phyloP scores from a whole-genome alignment of 2,888 invertebrate genomes.

The Masnerella sp. region DNA sequence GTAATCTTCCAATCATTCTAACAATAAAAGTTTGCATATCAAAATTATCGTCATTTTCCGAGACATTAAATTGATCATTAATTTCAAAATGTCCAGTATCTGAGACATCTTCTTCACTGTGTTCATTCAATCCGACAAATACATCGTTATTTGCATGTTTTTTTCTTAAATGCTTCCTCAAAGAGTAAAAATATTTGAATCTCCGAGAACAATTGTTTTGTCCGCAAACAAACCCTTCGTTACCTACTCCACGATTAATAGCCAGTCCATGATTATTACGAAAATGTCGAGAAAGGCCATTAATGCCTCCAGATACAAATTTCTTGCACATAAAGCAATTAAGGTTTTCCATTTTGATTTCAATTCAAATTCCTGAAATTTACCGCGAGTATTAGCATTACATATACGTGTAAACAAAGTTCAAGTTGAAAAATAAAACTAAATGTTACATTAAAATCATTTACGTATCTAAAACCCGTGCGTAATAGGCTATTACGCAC shows the following conservation, averaged over 20 bases:
- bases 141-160: neutral
- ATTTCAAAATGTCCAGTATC: neutral
- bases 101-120: too few species aligned
- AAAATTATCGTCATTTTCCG: slow-evolving; percentile 12
- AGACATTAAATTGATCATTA: slow-evolving; percentile 7
- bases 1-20: slow-evolving; percentile 29
- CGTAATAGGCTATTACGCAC: too few species aligned
- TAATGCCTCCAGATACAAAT: neutral
- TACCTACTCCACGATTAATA: neutral
- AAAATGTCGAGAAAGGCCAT: neutral
- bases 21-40: slow-evolving; percentile 14
- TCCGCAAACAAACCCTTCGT: slow-evolving; percentile 3
- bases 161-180: slow-evolving; percentile 4
- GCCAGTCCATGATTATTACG: neutral
- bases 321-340: neutral
- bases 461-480: too few species aligned
- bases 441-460: too few species aligned
- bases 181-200: slow-evolving; percentile 1
- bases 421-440: too few species aligned
- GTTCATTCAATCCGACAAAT: too few species aligned
- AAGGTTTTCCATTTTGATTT: slow-evolving; percentile 5
- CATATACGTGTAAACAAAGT: too few species aligned
- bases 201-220: slow-evolving; percentile 14
- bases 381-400: too few species aligned
- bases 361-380: too few species aligned